Evolutionary conservation across 2,797 vertebrate species (phyloP).

Genomic region (Tragopan temminckii): DNA sequence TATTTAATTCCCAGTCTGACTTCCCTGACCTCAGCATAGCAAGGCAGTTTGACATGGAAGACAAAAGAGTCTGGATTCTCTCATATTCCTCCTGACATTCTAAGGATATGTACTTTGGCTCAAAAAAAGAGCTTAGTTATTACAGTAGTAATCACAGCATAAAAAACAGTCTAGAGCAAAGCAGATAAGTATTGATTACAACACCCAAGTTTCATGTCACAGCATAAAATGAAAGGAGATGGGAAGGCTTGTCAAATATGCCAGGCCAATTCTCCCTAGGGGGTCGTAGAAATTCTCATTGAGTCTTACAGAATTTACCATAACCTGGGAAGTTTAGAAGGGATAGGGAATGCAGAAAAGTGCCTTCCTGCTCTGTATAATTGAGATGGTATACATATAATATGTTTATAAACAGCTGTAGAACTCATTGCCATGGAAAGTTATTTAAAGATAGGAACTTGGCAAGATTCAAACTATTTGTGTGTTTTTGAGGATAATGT

Average conservation of each 20-base stretch:
- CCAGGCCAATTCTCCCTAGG: conserved; percentile 51
- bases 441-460: conserved; percentile 52
- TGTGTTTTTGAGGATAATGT: conserved; percentile 60
- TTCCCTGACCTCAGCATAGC: neutral
- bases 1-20: neutral
- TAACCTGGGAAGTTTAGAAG: conserved; percentile 22
- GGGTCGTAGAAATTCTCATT: conserved; percentile 44
- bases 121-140: conserved; percentile 15
- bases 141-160: conserved; percentile 27
- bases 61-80: neutral
- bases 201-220: conserved; percentile 58
- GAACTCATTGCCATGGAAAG: conserved; percentile 53
- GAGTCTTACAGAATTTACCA: conserved; percentile 35
- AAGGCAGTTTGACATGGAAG: neutral
- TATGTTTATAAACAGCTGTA: conserved; percentile 60
- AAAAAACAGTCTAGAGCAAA: conserved; percentile 46
- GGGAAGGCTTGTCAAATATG: conserved; percentile 53
- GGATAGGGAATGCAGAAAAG: neutral
- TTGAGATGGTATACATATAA: conserved; percentile 44
- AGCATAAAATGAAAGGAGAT: conserved; percentile 46
- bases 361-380: conserved; percentile 29
- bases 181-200: conserved; percentile 63
- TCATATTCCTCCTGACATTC: conserved; percentile 4
- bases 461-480: conserved; percentile 31
- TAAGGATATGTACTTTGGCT: conserved; percentile 12